phyloP scores from a whole-genome alignment of 2,797 vertebrate species.

The Holocentrus rufus region DNA sequence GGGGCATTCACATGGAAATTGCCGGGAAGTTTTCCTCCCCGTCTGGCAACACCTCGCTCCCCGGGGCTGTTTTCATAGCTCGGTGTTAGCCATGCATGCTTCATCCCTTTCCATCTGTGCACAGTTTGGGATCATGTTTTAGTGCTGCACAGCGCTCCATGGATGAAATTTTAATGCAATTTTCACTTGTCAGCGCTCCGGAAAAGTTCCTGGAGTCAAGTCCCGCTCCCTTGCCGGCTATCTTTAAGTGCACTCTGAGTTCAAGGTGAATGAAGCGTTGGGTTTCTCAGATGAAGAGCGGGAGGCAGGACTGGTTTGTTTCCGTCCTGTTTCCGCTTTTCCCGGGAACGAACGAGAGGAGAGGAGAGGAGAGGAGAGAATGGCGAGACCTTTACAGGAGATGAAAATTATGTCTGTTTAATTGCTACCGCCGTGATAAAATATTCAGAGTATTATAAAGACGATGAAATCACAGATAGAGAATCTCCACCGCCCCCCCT shows the following conservation, averaged over 20 bases:
- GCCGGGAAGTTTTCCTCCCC: not conserved
- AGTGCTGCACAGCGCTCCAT: slow-evolving; percentile 13
- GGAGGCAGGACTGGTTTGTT: slow-evolving; percentile 12
- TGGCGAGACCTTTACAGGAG: slow-evolving; percentile 8
- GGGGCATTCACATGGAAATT: slow-evolving; percentile 11
- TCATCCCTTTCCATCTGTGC: slow-evolving; percentile 29
- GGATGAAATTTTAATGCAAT: slow-evolving; percentile 39
- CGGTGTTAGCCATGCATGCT: not conserved
- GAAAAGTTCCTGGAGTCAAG: slow-evolving; percentile 8
- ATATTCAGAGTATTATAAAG: slow-evolving; percentile 56
- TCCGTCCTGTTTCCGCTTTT: slow-evolving; percentile 19
- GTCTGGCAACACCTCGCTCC: slow-evolving; percentile 7
- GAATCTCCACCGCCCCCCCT: slow-evolving; percentile 15
- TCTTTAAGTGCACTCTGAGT: not conserved
- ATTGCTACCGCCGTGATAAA: slow-evolving; percentile 50
- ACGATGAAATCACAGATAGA: slow-evolving; percentile 47
- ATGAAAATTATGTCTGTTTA: slow-evolving; percentile 38
- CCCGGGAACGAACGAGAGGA: not conserved
- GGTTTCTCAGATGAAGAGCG: not conserved
- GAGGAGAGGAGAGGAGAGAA: slow-evolving; percentile 6
- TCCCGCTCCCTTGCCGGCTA: slow-evolving; percentile 8
- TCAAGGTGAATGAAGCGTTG: slow-evolving; percentile 46
- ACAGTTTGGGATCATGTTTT: slow-evolving; percentile 41
- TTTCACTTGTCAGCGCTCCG: slow-evolving; percentile 11
- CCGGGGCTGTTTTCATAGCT: slow-evolving; percentile 14